Percentiles rank a stretch among this genome's conserved stretches.
phyloP scores from a whole-genome alignment of 2,113 vertebrate genomes.

The Mesembrinibis cayennensis region DNA sequence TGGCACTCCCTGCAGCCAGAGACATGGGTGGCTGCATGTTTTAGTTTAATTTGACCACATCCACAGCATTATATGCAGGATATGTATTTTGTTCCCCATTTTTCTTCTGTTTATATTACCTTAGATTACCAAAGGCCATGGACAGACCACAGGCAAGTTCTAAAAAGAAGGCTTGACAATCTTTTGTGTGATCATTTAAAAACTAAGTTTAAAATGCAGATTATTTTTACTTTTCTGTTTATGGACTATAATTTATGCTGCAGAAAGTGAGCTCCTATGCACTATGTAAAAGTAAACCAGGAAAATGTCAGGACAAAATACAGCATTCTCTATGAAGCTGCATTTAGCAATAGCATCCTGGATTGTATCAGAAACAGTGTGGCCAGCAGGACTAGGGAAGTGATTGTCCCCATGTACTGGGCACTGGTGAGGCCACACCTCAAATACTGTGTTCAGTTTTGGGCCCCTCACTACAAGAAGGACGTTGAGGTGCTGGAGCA shows the following conservation, averaged over 20 bases:
- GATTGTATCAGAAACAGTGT: no score
- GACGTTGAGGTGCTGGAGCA: no score
- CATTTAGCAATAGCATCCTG: neutral
- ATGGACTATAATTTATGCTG: neutral
- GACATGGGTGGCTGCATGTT: no score
- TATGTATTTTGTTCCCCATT: neutral
- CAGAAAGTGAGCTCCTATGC: neutral
- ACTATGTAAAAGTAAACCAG: neutral
- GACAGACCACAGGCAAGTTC: neutral
- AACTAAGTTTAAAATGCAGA: neutral
- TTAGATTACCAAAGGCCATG: neutral
- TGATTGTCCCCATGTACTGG: no score
- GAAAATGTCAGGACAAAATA: neutral
- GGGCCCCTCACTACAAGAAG: no score
- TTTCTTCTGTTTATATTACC: neutral
- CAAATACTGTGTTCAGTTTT: no score
- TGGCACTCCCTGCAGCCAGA: no score
- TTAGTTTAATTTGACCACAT: neutral
- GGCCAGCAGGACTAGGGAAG: no score
- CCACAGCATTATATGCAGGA: rapidly evolving
- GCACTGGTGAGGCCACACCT: no score
- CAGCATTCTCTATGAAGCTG: neutral
- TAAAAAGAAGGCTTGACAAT: neutral
- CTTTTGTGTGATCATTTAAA: neutral
- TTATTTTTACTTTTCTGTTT: neutral